Base-by-base conservation (phyloP, 2,113 vertebrate genomes). In the Poecilia latipinna region DNA sequence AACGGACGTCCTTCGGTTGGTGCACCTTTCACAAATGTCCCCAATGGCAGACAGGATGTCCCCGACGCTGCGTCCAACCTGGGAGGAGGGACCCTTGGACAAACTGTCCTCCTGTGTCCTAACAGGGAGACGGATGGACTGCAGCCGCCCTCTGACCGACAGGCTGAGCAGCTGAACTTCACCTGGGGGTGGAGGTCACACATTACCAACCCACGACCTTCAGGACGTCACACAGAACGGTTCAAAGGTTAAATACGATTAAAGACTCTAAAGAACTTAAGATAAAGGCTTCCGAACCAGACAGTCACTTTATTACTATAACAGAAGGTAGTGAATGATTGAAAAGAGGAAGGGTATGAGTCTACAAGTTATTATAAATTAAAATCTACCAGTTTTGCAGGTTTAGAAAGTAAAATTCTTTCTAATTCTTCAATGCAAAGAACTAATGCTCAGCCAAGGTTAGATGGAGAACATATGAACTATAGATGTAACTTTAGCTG, bases 1-100 rank as follows among this genome's bases (percentile, higher is more conserved):
- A 42, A 28, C 3, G 37, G 4, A 69, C 61, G 22, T 22, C 0
- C 22, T 28, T 67, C 68, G 8, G 8, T 17, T 31, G 1, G 4
- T 10, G 1, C 78, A 99, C 97, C 96, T 97, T 84, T 97, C 96
- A 0, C 95, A 97, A 48, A 97, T 92, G 0, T 96, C 93, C 61
- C 95, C 95, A 0, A 99, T 97, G 8, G 95, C 95, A 0, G 96
- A 95, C 0, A 99, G 93, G 35, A 98, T 89, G 70, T 96, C 95
- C 77, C 93, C 95, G 31, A 98, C 92, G 67, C 92, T 95, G 37
- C 90, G 94, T 6, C 95, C 95, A 0, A 91, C 86, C 48, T 90
- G 92, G 0, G 88, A 87, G 0, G 93, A 65, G 0, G 91, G 82
- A 33, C 88, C 78, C 65, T 42, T 75, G 68, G 77, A 26, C 0